Evolutionary conservation across 2,797 vertebrate species (phyloP).

Genomic region (Melanotaenia parkinsoni): DNA sequence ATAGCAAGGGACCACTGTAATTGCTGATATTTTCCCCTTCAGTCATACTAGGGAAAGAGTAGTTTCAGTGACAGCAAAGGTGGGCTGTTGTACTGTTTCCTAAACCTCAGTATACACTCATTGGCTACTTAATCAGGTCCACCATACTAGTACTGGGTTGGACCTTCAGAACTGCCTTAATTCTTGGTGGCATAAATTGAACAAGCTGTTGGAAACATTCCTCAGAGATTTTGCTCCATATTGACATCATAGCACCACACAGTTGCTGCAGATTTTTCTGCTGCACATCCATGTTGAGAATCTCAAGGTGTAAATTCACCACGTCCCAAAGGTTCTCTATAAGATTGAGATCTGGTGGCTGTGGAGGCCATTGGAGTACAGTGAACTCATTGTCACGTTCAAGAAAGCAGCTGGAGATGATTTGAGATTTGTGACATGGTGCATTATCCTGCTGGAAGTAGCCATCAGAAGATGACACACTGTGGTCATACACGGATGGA

Average conservation of each 20-base stretch:
- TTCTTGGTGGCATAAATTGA: not conserved
- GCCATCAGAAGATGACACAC: slow-evolving; percentile 52
- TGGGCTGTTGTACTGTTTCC: not conserved
- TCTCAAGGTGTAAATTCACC: too few relatives aligned
- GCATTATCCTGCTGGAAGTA: slow-evolving; percentile 54
- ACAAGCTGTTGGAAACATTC: too few relatives aligned
- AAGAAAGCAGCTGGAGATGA: too few relatives aligned
- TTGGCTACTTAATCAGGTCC: not conserved
- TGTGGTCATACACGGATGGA: too few relatives aligned
- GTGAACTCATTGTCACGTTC: too few relatives aligned
- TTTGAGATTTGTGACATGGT: slow-evolving; percentile 1
- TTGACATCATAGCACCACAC: not conserved
- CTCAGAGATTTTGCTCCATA: too few relatives aligned
- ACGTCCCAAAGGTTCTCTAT: not conserved
- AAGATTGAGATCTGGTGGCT: too few relatives aligned
- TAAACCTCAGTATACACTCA: too few relatives aligned
- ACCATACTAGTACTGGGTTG: too few relatives aligned
- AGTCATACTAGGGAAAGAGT: not conserved
- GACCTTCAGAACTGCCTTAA: too few relatives aligned
- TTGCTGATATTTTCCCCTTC: not conserved
- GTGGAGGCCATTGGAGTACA: too few relatives aligned
- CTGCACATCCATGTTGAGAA: not conserved
- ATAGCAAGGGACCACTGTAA: too few relatives aligned
- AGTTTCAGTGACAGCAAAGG: not conserved
- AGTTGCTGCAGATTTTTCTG: not conserved